A percentile compares a stretch with the other conserved stretches of the same genome.
Conservation (phyloP, 2,888 invertebrate genomes). For the Graphium colonna region DNA sequence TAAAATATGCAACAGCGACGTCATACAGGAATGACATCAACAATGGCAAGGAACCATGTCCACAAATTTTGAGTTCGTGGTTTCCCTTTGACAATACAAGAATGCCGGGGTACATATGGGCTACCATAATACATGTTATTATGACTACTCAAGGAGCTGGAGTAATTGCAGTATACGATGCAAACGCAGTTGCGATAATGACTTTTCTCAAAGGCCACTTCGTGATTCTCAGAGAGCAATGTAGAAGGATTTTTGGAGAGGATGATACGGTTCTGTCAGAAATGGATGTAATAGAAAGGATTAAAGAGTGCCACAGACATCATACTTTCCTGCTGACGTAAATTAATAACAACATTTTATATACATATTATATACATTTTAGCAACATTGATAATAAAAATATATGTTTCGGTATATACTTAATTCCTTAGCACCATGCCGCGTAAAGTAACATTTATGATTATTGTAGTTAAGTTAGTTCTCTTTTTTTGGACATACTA, state of each 20-base stretch:
- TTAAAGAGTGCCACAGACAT: constrained; percentile 55
- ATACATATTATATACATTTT: no score
- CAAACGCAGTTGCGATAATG: constrained; percentile 50
- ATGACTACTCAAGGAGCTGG: constrained; percentile 46
- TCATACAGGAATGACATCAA: constrained; percentile 41
- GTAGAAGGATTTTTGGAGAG: constrained; percentile 40
- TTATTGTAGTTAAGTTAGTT: no score
- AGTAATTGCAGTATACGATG: constrained; percentile 48
- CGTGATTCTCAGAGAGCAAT: constrained; percentile 44
- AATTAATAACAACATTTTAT: no score
- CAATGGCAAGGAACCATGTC: constrained; percentile 43
- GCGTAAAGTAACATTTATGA: no score
- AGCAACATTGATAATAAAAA: no score
- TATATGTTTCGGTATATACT: no score
- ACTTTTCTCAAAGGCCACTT: constrained; percentile 57
- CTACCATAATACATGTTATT: constrained; percentile 40
- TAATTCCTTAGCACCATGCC: no score
- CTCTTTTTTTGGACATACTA: no score
- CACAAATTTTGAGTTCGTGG: constrained; percentile 56
- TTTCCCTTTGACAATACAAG: constrained; percentile 55
- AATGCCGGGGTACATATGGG: constrained; percentile 49
- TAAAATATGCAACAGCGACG: constrained; percentile 40
- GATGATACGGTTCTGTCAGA: constrained; percentile 23
- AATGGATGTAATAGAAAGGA: constrained; percentile 35
- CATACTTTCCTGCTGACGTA: constrained; percentile 51